phyloP scores from a whole-genome alignment of 2,888 invertebrate genomes.

The Ctenicera cuprea region DNA sequence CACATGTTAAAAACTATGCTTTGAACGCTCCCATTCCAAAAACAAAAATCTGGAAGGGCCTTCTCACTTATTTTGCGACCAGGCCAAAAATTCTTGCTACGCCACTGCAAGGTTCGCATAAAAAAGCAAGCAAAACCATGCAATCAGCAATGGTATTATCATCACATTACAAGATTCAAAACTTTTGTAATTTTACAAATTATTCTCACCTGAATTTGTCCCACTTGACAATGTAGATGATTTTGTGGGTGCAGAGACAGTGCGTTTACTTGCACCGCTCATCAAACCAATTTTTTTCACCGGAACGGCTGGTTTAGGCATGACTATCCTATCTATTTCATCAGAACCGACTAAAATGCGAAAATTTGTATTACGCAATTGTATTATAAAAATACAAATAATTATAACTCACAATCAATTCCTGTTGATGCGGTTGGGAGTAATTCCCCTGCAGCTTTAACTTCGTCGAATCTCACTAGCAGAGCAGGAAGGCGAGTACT shows the following conservation, averaged over 20 bases:
- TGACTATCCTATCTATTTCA: conserved; percentile 72
- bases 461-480: conserved; percentile 91
- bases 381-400: not conserved
- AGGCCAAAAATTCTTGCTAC: too few relatives aligned
- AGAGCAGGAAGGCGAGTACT: conserved; percentile 82
- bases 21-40: too few relatives aligned
- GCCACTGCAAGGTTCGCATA: too few relatives aligned
- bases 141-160: not conserved
- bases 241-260: conserved; percentile 60
- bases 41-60: too few relatives aligned
- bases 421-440: conserved; percentile 80
- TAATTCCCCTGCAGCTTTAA: conserved; percentile 85
- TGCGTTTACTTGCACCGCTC: conserved; percentile 70
- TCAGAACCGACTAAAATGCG: conserved; percentile 62
- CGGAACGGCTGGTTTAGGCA: conserved; percentile 70
- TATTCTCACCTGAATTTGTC: conserved; percentile 61
- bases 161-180: too few relatives aligned
- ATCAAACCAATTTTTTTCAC: conserved; percentile 67
- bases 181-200: not conserved
- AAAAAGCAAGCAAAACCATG: not conserved
- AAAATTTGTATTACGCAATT: not conserved
- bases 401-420: conserved; percentile 64
- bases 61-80: too few relatives aligned
- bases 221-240: conserved; percentile 6
- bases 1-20: too few relatives aligned